Evolutionary conservation across 2,113 vertebrate species (phyloP).

Genomic region (Platichthys flesus): DNA sequence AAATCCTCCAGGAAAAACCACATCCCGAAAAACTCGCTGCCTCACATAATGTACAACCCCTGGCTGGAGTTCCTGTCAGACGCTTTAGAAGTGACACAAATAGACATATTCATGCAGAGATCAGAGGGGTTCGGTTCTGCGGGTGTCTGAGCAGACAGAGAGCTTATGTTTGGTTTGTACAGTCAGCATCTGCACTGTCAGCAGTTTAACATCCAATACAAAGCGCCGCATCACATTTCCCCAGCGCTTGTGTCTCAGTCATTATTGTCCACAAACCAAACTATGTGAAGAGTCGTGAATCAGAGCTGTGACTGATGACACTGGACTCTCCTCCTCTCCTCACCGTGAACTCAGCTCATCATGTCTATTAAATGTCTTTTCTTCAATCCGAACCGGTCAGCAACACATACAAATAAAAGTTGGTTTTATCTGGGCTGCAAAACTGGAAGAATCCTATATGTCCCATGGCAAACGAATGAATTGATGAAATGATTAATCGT

Average conservation of each 20-base stretch:
- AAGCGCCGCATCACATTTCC: not conserved
- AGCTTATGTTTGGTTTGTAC: conserved; percentile 39
- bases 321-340: too few species aligned
- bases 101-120: conserved; percentile 65
- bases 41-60: conserved; percentile 57
- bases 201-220: not conserved
- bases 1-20: conserved; percentile 68
- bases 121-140: conserved; percentile 59
- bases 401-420: too few species aligned
- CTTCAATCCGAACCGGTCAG: too few species aligned
- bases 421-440: too few species aligned
- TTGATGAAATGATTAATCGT: too few species aligned
- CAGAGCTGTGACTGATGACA: not conserved
- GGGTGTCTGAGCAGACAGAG: conserved; percentile 46
- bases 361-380: too few species aligned
- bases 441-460: too few species aligned
- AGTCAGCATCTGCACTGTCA: conserved; percentile 38
- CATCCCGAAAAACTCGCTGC: conserved; percentile 66
- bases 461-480: too few species aligned
- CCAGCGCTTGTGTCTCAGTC: not conserved
- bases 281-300: not conserved
- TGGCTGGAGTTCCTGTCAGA: conserved; percentile 61
- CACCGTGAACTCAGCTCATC: too few species aligned
- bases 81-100: conserved; percentile 68
- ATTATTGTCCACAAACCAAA: too few species aligned